Base-by-base conservation (phyloP, 2,113 vertebrate species). In the Macquaria ambigua region DNA sequence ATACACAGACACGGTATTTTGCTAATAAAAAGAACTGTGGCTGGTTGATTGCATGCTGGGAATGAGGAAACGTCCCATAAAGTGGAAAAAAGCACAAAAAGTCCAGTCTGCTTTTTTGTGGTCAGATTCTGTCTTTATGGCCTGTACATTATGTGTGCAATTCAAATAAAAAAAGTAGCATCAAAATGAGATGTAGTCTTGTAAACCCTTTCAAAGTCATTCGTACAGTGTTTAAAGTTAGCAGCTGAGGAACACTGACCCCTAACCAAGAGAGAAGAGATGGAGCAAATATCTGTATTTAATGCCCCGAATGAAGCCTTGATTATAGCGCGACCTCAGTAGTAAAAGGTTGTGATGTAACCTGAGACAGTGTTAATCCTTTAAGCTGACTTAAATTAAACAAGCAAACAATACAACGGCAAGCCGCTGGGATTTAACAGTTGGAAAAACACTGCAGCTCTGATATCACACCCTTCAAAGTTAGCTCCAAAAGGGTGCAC, bases 351-450 rank as follows among this genome's bases (percentile, higher is more conserved):
- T 55, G 68, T 8, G 85, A 88, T 82, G 89, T 83, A 88, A 89
- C 79, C 41, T 78, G 86, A 90, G 81, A 84, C 80, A 16, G 74
- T 86, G 84, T 34, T 92, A 90, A 93, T 90, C 82, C 82, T 82
- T 90, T 89, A 90, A 93, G 75, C 41, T 67, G 72, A 88, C 90
- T 86, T 74, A 56, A 92, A 88, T 89, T 78, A 89, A 87, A 88
- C 75, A 75, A 85, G 92, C 72, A 90, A 92, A 92, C 89, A 83
- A 88, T 74, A 46, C 41, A 6, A 31, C 5, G 23, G 4, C 2
- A 1, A 70, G 41, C 71, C 34, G 52, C 28, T 5, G 70, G 78
- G 90, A 89, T 87, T 81, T 81, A 80, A 67, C 84, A 83, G 53
- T 43, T 39, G 61, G 66, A 18, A 85, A 82, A 89, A 81, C 79